phyloP scores from a whole-genome alignment of 92 coral and sea anemone species.

The Actinostola sp. region DNA sequence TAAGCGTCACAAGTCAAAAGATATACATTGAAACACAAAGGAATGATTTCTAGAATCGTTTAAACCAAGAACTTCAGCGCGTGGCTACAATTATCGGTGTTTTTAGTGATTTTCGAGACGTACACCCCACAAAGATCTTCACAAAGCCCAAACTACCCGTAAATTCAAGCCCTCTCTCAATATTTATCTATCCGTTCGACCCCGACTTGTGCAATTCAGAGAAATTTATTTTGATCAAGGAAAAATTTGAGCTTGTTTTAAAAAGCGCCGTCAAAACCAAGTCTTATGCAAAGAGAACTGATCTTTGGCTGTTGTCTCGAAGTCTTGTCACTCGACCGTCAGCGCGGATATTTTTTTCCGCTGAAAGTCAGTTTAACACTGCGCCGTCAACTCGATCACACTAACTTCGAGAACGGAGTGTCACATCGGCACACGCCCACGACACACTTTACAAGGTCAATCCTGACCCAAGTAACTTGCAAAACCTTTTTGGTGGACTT shows the following conservation, averaged over 20 bases:
- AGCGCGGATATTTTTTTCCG: conserved; percentile 1
- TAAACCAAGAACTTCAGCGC: conserved; percentile 40
- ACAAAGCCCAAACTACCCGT: neutral
- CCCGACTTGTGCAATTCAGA: no score
- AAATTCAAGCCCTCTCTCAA: neutral
- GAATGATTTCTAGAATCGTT: conserved; percentile 70
- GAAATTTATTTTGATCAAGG: neutral
- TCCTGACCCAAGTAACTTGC: conserved; percentile 9
- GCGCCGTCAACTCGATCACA: neutral
- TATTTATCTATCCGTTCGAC: conserved; percentile 4
- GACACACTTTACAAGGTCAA: conserved; percentile 18
- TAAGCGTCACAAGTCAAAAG: conserved; percentile 81
- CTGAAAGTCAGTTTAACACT: neutral
- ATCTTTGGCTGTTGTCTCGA: conserved; percentile 10
- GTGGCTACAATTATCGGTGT: conserved; percentile 4
- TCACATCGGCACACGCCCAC: neutral
- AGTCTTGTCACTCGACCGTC: conserved; percentile 10
- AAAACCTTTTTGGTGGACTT: conserved; percentile 45
- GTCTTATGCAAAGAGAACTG: neutral
- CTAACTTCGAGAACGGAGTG: conserved; percentile 10
- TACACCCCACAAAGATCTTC: neutral
- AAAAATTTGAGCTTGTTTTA: neutral
- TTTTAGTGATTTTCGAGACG: conserved; percentile 1
- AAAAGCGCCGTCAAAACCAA: neutral
- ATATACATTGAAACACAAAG: conserved; percentile 67